phyloP scores from a whole-genome alignment of 1,140 invertebrate species.

The Danaus melanippus region DNA sequence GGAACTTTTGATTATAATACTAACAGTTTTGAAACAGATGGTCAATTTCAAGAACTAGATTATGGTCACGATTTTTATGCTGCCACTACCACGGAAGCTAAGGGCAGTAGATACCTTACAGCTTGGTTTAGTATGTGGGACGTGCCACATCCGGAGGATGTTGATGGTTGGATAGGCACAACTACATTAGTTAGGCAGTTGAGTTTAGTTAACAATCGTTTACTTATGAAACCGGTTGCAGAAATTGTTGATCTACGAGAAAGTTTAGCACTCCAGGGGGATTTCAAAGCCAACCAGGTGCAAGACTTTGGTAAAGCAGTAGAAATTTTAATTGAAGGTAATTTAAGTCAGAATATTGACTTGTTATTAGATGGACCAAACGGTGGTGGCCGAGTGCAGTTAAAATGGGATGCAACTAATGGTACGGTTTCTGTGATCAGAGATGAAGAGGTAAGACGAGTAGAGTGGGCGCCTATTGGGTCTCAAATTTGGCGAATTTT shows the following conservation, averaged over 20 bases:
- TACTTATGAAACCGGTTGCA: conserved; percentile 48
- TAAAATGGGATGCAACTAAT: conserved; percentile 40
- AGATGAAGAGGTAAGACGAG: conserved; percentile 48
- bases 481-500: conserved; percentile 44
- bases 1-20: conserved; percentile 58
- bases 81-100: conserved; percentile 48
- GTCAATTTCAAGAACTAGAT: conserved; percentile 59
- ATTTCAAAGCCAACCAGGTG: conserved; percentile 21
- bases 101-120: conserved; percentile 52
- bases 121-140: conserved; percentile 69
- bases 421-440: conserved; percentile 45
- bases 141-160: conserved; percentile 41
- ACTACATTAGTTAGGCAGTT: conserved; percentile 59
- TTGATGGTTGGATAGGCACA: conserved; percentile 58
- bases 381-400: conserved; percentile 38
- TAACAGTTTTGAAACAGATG: conserved; percentile 43
- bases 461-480: conserved; percentile 44
- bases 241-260: conserved; percentile 38
- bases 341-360: conserved; percentile 34
- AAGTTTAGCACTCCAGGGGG: conserved; percentile 20
- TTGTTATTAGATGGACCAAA: conserved; percentile 37
- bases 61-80: conserved; percentile 67
- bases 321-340: conserved; percentile 42
- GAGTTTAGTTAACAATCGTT: conserved; percentile 34
- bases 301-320: conserved; percentile 38